Conservation (phyloP, 2,888 invertebrate genomes). For the Drosophila histrio region DNA sequence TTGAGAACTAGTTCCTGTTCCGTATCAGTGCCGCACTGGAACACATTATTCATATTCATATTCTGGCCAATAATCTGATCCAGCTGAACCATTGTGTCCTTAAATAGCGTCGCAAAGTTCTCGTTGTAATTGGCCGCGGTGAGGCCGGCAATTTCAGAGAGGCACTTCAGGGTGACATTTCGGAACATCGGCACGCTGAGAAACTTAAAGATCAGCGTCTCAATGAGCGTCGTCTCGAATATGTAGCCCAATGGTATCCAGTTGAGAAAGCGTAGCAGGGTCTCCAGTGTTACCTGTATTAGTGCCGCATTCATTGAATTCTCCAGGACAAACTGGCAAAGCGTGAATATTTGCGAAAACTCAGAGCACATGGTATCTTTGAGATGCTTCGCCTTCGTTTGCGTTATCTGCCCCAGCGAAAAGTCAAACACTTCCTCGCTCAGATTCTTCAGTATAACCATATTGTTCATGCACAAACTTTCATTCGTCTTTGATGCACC, state of each 20-base stretch:
- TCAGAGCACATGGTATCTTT: conserved; percentile 99
- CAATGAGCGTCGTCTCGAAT: conserved; percentile 98
- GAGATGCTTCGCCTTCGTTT: conserved; percentile 99
- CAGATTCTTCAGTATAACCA: conserved; percentile 98
- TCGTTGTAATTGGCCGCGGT: conserved; percentile 95
- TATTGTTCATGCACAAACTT: conserved; percentile 99
- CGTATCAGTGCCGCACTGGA: conserved; percentile 96
- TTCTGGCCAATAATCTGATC: conserved; percentile 95
- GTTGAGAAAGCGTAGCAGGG: conserved; percentile 97
- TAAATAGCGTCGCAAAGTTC: conserved; percentile 95
- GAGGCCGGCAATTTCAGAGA: conserved; percentile 98
- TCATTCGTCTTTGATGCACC: conserved; percentile 99
- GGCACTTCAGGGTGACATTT: conserved; percentile 98
- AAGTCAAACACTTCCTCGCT: conserved; percentile 99
- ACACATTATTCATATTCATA: conserved; percentile 97
- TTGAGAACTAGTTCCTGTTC: conserved; percentile 99
- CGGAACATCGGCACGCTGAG: conserved; percentile 98
- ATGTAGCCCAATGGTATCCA: conserved; percentile 99
- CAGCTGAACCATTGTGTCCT: conserved; percentile 95
- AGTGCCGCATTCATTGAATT: conserved; percentile 98
- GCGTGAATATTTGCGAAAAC: conserved; percentile 98
- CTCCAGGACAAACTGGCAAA: conserved; percentile 99
- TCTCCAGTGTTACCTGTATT: conserved; percentile 97
- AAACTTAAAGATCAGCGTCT: conserved; percentile 97
- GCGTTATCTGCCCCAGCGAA: conserved; percentile 98